Percentiles rank a stretch among this genome's conserved stretches.
phyloP scores from a whole-genome alignment of 2,888 invertebrate species.

The Tipula helvola region DNA sequence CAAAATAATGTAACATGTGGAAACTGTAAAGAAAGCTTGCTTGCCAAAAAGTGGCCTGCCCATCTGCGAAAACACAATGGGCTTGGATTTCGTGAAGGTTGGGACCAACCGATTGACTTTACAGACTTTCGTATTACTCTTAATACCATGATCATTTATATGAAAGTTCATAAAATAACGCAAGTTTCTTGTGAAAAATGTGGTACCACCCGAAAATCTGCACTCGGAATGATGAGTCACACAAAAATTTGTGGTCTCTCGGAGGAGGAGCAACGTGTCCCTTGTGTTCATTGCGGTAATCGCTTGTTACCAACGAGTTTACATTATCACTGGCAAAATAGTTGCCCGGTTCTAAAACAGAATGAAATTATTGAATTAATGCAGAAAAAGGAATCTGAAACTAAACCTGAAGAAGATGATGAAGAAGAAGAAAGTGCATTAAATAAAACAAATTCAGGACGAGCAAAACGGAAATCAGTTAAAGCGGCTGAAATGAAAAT shows the following conservation, averaged over 20 bases:
- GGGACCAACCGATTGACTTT: slow-evolving; percentile 20
- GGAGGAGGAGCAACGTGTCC: slow-evolving; percentile 17
- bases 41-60: slow-evolving; percentile 19
- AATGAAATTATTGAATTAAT: not conserved
- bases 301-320: not conserved
- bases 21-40: slow-evolving; percentile 24
- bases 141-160: slow-evolving; percentile 20
- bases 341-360: not conserved
- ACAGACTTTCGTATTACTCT: slow-evolving; percentile 20
- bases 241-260: slow-evolving; percentile 25
- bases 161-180: slow-evolving; percentile 18
- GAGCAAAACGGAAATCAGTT: slow-evolving; percentile 27
- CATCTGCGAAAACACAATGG: slow-evolving; percentile 30
- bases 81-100: slow-evolving; percentile 27
- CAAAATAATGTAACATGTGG: slow-evolving; percentile 24
- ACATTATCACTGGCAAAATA: not conserved
- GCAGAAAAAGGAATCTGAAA: not conserved
- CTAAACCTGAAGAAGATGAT: not conserved
- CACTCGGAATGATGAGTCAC: slow-evolving; percentile 26
- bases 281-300: slow-evolving; percentile 24
- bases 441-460: slow-evolving; percentile 25
- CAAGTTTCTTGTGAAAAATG: slow-evolving; percentile 28
- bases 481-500: slow-evolving; percentile 21
- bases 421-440: slow-evolving; percentile 5
- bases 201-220: slow-evolving; percentile 20